Evolutionary conservation across 2,797 vertebrate genomes (phyloP).

Genomic region (Mormyrus proboscirostris): DNA sequence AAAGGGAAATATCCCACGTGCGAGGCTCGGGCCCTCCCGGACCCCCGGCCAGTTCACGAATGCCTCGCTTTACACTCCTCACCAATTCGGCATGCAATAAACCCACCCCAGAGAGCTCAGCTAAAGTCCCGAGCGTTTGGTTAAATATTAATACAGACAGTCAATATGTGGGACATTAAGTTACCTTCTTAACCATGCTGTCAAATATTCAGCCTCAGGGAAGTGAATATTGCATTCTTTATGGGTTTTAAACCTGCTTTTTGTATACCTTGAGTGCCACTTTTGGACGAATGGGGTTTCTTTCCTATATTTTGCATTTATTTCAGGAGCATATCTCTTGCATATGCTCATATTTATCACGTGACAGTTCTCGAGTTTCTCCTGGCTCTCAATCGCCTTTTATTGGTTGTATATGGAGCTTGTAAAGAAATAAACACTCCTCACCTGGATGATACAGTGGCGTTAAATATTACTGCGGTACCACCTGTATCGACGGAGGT

Average conservation of each 20-base stretch:
- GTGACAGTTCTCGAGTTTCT: background rate
- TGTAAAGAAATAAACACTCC: background rate
- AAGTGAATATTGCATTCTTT: background rate
- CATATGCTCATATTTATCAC: background rate
- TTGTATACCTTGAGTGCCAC: background rate
- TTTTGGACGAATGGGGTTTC: background rate
- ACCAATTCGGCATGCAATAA: slow-evolving; percentile 4
- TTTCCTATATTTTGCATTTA: background rate
- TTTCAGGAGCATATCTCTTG: background rate
- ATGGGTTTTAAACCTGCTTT: background rate
- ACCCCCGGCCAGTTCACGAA: background rate
- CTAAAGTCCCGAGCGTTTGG: slow-evolving; percentile 23
- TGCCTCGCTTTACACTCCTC: background rate
- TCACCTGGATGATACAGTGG: background rate
- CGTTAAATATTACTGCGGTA: background rate
- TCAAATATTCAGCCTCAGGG: slow-evolving; percentile 32
- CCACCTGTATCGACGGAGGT: background rate
- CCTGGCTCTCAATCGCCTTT: background rate
- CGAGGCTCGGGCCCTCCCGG: background rate
- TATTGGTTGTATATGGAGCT: background rate
- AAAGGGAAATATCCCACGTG: background rate
- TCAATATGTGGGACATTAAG: slow-evolving; percentile 24
- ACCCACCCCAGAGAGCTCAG: background rate
- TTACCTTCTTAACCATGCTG: slow-evolving; percentile 30
- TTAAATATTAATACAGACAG: slow-evolving; percentile 40